Percentiles rank a stretch among this genome's conserved stretches.
Conservation (phyloP, 92 coral and sea anemone genomes). For the Parazoanthus darwini region DNA sequence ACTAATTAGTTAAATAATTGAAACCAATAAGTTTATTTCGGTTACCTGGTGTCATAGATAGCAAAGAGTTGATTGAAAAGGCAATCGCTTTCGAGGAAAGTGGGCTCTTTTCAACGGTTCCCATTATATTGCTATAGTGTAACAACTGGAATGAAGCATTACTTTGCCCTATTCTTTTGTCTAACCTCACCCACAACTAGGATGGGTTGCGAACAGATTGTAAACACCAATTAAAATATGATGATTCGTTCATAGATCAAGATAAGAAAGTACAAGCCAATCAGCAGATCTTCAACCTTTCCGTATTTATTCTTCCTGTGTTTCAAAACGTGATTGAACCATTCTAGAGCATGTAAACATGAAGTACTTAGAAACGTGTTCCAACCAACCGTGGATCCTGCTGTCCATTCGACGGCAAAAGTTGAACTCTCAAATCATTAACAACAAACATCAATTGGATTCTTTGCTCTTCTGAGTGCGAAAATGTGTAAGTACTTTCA, state of each 20-base stretch:
- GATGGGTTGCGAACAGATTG: constrained; percentile 82
- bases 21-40: constrained; percentile 50
- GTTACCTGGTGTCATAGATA: constrained; percentile 58
- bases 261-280: not conserved
- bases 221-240: constrained; percentile 77
- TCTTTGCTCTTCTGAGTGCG: not conserved
- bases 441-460: not conserved
- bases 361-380: not conserved
- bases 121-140: constrained; percentile 42
- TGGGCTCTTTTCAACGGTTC: constrained; percentile 44
- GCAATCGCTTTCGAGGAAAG: constrained; percentile 87
- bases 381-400: not conserved
- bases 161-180: not conserved
- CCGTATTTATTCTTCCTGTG: not conserved
- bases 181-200: constrained; percentile 36
- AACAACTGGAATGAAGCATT: not conserved
- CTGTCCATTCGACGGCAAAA: not conserved
- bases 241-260: not conserved
- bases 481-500: constrained; percentile 3
- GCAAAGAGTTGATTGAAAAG: constrained; percentile 88
- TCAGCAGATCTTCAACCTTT: not conserved
- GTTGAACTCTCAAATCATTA: not conserved
- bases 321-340: not conserved
- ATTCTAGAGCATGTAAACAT: not conserved
- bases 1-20: too few species aligned